These are phyloP conservation scores for Neodontobutis hainanensis DNA, from an alignment of 2,113 vertebrate genomes.

Conservation along the genomic window DNA sequence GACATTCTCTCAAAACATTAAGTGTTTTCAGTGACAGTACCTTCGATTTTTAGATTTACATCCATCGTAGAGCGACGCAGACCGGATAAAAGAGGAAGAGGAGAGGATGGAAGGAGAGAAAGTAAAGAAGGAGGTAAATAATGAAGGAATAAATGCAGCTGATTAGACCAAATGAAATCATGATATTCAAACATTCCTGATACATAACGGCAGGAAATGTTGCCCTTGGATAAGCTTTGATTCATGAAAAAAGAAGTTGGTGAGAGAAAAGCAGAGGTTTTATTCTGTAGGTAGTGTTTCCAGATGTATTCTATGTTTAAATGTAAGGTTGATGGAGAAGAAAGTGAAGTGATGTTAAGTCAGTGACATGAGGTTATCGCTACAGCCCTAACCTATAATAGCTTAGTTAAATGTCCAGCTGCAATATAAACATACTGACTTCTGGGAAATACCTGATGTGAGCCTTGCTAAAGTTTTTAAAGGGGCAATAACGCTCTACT, in stretches of 20 bases:
- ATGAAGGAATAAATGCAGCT: rapidly evolving
- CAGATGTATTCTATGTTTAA: neutral
- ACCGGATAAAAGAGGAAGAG: constrained; percentile 21
- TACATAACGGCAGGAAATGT: neutral
- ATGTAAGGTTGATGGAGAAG: too few species aligned
- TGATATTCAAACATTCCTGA: neutral
- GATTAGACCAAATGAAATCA: neutral
- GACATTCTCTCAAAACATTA: constrained; percentile 58
- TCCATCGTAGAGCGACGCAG: constrained; percentile 50
- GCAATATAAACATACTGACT: too few species aligned
- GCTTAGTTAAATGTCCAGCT: too few species aligned
- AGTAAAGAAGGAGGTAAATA: neutral
- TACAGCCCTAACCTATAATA: too few species aligned
- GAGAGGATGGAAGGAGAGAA: constrained; percentile 35
- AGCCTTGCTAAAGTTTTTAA: too few species aligned
- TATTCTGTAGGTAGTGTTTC: constrained; percentile 1
- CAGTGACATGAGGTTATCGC: too few species aligned
- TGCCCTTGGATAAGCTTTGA: neutral
- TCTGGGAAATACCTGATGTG: too few species aligned
- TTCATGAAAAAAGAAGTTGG: neutral
- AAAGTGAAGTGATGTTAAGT: too few species aligned
- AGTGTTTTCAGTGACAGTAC: constrained; percentile 42
- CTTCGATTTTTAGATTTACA: constrained; percentile 52
- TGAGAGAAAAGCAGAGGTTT: neutral
- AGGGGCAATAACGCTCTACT: neutral